Evolutionary conservation across 2,113 vertebrate genomes (phyloP).

Genomic region (Machaerirhynchus nigripectus): DNA sequence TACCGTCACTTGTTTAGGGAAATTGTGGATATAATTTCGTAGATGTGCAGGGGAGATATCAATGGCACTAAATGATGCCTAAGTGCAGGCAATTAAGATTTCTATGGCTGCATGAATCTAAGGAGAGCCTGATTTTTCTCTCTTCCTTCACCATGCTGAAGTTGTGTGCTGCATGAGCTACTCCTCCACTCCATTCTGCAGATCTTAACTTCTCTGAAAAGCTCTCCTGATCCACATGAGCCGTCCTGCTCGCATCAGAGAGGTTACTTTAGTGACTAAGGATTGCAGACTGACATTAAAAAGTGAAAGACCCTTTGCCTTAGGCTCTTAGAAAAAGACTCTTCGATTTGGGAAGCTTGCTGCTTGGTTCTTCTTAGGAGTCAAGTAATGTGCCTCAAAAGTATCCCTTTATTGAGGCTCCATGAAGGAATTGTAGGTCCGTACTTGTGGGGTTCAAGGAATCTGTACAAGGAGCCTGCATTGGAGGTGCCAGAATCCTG

Average conservation of each 20-base stretch:
- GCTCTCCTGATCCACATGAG: neutral
- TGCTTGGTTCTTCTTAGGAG: neutral
- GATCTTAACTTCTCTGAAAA: neutral
- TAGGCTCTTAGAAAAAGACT: neutral
- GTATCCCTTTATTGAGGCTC: neutral
- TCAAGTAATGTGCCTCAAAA: neutral
- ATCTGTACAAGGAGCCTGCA: neutral
- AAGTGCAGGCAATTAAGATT: neutral
- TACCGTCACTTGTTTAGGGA: neutral
- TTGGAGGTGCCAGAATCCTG: neutral
- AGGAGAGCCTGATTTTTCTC: neutral
- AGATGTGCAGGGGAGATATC: neutral
- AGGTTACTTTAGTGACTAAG: neutral
- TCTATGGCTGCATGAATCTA: neutral
- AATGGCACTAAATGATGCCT: neutral
- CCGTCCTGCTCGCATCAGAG: neutral
- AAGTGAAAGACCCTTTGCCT: neutral
- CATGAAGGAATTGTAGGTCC: neutral
- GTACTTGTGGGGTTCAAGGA: neutral
- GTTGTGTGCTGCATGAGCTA: neutral
- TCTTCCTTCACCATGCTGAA: accelerated
- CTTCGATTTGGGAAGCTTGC: neutral
- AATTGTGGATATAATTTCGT: neutral
- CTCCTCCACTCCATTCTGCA: neutral
- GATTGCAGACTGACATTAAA: neutral